phyloP scores from a whole-genome alignment of 1,140 invertebrate species.

The Drosophila navojoa region DNA sequence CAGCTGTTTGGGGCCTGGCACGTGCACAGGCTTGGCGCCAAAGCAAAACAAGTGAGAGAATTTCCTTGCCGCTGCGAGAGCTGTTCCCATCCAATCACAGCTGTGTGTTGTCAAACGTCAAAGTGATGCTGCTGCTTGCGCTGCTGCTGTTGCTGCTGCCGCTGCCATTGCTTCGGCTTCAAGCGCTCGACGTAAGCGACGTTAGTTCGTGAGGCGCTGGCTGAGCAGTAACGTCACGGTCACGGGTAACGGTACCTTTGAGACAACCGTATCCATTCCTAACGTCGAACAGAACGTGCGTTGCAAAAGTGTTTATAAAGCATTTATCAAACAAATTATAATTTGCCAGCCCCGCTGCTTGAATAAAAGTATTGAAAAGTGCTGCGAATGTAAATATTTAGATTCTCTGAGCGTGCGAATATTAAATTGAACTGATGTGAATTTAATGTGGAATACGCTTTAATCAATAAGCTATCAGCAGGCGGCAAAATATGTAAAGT shows the following conservation, averaged over 20 bases:
- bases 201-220: slow-evolving; percentile 73
- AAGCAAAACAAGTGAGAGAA: slow-evolving; percentile 47
- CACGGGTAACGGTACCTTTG: slow-evolving; percentile 26
- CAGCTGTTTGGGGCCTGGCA: slow-evolving; percentile 55
- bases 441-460: slow-evolving; percentile 19
- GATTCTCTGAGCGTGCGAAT: neutral
- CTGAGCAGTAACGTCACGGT: slow-evolving; percentile 62
- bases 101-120: slow-evolving; percentile 57
- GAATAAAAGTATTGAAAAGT: neutral
- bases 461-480: slow-evolving; percentile 55
- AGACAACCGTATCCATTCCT: neutral
- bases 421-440: slow-evolving; percentile 27
- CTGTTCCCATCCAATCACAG: slow-evolving; percentile 55
- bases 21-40: slow-evolving; percentile 66
- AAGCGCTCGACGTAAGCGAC: slow-evolving; percentile 16
- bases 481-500: slow-evolving; percentile 25
- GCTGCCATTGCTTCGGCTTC: slow-evolving; percentile 25
- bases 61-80: slow-evolving; percentile 31
- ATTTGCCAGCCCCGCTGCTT: neutral
- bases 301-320: neutral
- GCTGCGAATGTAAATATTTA: neutral
- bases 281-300: slow-evolving; percentile 38
- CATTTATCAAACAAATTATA: slow-evolving; percentile 1
- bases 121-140: slow-evolving; percentile 60
- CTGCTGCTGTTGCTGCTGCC: slow-evolving; percentile 20